phyloP scores from a whole-genome alignment of 2,888 invertebrate species.

The Trachelus stipa region DNA sequence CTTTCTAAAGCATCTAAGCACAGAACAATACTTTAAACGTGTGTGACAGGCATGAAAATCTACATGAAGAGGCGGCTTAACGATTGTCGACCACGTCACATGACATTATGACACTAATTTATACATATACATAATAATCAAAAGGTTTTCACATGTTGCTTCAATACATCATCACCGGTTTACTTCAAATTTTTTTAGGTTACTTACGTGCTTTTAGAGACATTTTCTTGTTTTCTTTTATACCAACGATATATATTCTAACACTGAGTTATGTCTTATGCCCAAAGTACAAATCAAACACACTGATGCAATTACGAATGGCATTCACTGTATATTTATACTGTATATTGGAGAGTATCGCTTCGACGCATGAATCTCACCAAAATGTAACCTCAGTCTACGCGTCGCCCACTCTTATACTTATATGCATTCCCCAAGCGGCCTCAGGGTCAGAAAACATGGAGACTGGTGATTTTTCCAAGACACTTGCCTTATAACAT shows the following conservation, averaged over 20 bases:
- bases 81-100: not conserved
- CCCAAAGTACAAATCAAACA: not conserved
- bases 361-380: not conserved
- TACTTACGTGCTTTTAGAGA: constrained; percentile 27
- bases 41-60: not conserved
- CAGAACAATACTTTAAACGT: not conserved
- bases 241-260: not conserved
- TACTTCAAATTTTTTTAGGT: not conserved
- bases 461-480: not conserved
- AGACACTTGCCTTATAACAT: not conserved
- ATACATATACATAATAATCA: not conserved
- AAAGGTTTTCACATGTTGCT: not conserved
- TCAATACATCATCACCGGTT: not conserved
- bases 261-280: no score
- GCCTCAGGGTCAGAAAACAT: constrained; percentile 7
- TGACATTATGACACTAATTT: not conserved
- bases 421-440: constrained; percentile 9
- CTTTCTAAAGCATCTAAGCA: not conserved
- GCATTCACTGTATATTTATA: not conserved
- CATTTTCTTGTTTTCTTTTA: constrained; percentile 14
- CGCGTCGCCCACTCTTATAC: constrained; percentile 17
- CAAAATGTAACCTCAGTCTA: constrained; percentile 19
- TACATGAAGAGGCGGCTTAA: not conserved
- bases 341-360: not conserved
- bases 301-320: not conserved